phyloP scores from a whole-genome alignment of 2,888 invertebrate species.

The Dendrolimus houi region DNA sequence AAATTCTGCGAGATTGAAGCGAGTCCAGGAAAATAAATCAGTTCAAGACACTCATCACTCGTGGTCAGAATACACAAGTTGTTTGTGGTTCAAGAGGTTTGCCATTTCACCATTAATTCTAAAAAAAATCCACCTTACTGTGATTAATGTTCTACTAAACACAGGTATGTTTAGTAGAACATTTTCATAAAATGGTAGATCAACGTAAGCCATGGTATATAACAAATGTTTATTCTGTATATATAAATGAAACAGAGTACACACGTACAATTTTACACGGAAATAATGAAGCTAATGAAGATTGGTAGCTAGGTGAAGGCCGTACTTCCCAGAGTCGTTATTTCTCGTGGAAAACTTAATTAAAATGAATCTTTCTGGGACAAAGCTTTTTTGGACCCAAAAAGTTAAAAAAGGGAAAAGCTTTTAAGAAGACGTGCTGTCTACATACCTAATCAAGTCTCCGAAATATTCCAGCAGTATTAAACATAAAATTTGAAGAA shows the following conservation, averaged over 20 bases:
- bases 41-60: no score
- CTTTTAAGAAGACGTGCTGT: constrained; percentile 26
- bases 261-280: constrained; percentile 39
- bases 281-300: constrained; percentile 65
- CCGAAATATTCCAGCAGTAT: not conserved
- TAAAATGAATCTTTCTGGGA: constrained; percentile 63
- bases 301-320: constrained; percentile 59
- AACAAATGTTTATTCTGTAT: not conserved
- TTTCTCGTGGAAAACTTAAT: constrained; percentile 63
- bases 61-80: no score
- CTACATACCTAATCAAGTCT: constrained; percentile 19
- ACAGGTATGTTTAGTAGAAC: no score
- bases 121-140: no score
- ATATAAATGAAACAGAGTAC: constrained; percentile 12
- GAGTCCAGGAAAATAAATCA: no score
- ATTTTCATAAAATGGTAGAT: no score
- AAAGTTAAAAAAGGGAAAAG: constrained; percentile 38
- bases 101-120: no score
- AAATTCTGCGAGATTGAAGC: no score
- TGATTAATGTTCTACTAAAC: no score
- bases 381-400: constrained; percentile 43
- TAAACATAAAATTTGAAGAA: not conserved
- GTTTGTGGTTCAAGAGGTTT: no score
- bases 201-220: no score
- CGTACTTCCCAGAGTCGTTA: constrained; percentile 46